Conservation (phyloP, 2,888 invertebrate genomes). For the Rutpela maculata region DNA sequence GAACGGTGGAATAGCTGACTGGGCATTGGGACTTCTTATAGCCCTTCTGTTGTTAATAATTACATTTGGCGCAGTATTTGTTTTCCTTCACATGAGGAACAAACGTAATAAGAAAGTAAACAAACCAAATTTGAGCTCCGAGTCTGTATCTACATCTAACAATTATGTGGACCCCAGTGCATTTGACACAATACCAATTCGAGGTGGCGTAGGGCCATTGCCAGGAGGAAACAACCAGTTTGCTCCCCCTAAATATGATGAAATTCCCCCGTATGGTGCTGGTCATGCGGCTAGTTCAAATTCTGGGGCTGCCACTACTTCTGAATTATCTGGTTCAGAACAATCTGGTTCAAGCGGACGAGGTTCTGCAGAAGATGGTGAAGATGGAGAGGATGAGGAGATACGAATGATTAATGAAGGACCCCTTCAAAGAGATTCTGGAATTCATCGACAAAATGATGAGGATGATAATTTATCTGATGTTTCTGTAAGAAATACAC, state of each 20-base stretch:
- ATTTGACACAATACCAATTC: slow-evolving; percentile 92
- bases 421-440: slow-evolving; percentile 85
- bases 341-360: slow-evolving; percentile 97
- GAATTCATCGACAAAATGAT: slow-evolving; percentile 79
- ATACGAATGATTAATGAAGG: slow-evolving; percentile 98
- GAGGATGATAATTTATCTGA: slow-evolving; percentile 88
- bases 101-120: slow-evolving; percentile 86
- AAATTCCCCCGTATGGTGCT: slow-evolving; percentile 88
- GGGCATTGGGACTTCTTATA: slow-evolving; percentile 91
- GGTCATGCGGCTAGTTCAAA: slow-evolving; percentile 85
- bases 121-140: slow-evolving; percentile 84
- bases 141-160: slow-evolving; percentile 86
- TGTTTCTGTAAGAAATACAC: slow-evolving; percentile 94
- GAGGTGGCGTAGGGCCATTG: slow-evolving; percentile 77
- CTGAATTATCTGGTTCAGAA: slow-evolving; percentile 94
- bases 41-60: slow-evolving; percentile 87
- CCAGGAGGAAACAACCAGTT: slow-evolving; percentile 79
- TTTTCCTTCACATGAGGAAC: slow-evolving; percentile 90
- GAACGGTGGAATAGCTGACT: slow-evolving; percentile 86
- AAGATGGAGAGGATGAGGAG: slow-evolving; percentile 96
- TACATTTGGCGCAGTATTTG: slow-evolving; percentile 89
- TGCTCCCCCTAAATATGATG: slow-evolving; percentile 93
- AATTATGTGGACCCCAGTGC: slow-evolving; percentile 92
- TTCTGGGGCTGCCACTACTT: slow-evolving; percentile 88
- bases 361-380: slow-evolving; percentile 96